Conservation (phyloP, 2,113 vertebrate genomes). For the Lathamus discolor region DNA sequence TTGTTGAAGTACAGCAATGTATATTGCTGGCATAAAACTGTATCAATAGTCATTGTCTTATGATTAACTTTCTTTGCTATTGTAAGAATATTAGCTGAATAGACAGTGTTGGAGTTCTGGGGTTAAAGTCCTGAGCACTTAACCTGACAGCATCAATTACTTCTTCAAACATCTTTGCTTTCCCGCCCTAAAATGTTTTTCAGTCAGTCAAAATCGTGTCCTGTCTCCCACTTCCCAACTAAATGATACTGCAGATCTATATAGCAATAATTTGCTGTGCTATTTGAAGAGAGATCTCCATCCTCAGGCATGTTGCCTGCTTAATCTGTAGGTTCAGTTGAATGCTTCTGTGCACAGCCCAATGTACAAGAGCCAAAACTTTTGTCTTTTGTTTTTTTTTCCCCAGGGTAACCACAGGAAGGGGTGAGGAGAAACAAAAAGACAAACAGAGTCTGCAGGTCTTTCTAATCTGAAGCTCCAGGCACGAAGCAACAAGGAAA, state of each 20-base stretch:
- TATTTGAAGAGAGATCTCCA: conserved; percentile 27
- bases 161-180: conserved; percentile 5
- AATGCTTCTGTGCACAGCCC: conserved; percentile 4
- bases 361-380: conserved; percentile 51
- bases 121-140: conserved; percentile 1
- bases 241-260: background rate
- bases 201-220: background rate
- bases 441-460: conserved; percentile 67
- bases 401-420: conserved; percentile 41
- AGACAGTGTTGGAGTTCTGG: background rate
- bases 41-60: background rate
- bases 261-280: background rate
- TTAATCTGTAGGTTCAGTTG: conserved; percentile 56
- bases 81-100: background rate
- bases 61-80: background rate
- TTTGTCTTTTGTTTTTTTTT: conserved; percentile 39
- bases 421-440: background rate
- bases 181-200: background rate
- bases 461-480: conserved; percentile 8
- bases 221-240: background rate
- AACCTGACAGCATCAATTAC: conserved; percentile 21
- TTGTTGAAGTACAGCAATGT: background rate
- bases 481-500: conserved; percentile 60
- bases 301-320: conserved; percentile 14
- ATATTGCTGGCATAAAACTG: background rate